phyloP scores from a whole-genome alignment of 1,140 invertebrate genomes.

The Ceratina calcarata region DNA sequence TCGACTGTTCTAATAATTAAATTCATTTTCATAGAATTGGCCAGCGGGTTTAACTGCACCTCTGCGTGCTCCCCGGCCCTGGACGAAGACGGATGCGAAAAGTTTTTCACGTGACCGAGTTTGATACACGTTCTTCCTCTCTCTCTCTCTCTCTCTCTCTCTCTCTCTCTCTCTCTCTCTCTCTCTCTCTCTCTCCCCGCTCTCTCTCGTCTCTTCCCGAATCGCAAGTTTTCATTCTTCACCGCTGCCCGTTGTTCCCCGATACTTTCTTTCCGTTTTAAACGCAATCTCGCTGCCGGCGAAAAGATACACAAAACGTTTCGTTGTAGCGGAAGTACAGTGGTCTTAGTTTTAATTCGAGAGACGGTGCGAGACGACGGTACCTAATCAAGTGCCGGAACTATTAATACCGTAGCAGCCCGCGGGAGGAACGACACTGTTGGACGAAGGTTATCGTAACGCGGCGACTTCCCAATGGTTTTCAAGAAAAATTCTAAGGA shows the following conservation, averaged over 20 bases:
- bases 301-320: conserved; percentile 8
- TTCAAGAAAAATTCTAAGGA: too few species aligned
- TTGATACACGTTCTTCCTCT: not conserved
- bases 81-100: not conserved
- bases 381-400: conserved; percentile 3
- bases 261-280: not conserved
- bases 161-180: not conserved
- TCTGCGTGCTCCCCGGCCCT: not conserved
- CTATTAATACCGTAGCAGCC: conserved; percentile 7
- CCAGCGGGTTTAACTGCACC: not conserved
- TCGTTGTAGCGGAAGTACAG: not conserved
- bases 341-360: not conserved
- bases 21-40: conserved; percentile 36
- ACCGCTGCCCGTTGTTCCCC: not conserved
- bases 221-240: not conserved
- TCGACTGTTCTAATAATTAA: conserved; percentile 30
- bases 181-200: not conserved
- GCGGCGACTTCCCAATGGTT: not conserved
- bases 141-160: too few species aligned
- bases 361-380: not conserved
- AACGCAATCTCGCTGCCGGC: not conserved
- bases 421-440: not conserved
- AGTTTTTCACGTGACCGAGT: not conserved
- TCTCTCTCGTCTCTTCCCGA: not conserved
- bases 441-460: not conserved